Evolutionary conservation across 2,797 vertebrate species (phyloP).

Genomic region (Sebastes vulpes): DNA sequence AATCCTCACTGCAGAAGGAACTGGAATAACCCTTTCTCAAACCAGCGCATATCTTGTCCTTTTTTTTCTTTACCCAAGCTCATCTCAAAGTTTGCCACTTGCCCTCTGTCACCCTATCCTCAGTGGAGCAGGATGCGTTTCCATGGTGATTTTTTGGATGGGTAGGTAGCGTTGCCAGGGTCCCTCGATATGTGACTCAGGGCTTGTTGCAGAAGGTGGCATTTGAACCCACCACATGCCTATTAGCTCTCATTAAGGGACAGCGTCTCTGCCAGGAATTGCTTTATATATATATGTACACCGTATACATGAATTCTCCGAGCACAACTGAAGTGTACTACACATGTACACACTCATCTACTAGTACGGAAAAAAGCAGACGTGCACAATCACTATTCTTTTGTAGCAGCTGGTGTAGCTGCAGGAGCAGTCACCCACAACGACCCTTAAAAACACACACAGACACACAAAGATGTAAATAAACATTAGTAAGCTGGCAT

Average conservation of each 20-base stretch:
- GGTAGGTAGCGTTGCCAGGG: background rate
- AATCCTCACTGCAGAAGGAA: slow-evolving; percentile 29
- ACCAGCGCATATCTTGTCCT: background rate
- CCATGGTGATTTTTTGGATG: slow-evolving; percentile 13
- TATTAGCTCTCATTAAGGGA: background rate
- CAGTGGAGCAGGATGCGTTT: background rate
- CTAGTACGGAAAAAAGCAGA: background rate
- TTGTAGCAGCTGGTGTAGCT: background rate
- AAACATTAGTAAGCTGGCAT: slow-evolving; percentile 31
- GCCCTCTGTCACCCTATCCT: background rate
- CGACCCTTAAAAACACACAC: background rate
- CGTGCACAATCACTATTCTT: background rate
- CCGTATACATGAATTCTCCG: background rate
- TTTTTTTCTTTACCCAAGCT: background rate
- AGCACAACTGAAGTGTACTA: background rate
- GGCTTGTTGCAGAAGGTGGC: slow-evolving; percentile 20
- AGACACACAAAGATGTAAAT: slow-evolving; percentile 31
- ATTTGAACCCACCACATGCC: slow-evolving; percentile 5
- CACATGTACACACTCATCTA: background rate
- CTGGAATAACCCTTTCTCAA: slow-evolving; percentile 38
- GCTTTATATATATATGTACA: background rate
- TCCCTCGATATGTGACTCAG: background rate
- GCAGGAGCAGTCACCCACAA: background rate
- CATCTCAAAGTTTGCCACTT: slow-evolving; percentile 9
- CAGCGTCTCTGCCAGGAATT: background rate